Evolutionary conservation across 2,113 vertebrate genomes (phyloP).

Genomic region (Solea senegalensis): DNA sequence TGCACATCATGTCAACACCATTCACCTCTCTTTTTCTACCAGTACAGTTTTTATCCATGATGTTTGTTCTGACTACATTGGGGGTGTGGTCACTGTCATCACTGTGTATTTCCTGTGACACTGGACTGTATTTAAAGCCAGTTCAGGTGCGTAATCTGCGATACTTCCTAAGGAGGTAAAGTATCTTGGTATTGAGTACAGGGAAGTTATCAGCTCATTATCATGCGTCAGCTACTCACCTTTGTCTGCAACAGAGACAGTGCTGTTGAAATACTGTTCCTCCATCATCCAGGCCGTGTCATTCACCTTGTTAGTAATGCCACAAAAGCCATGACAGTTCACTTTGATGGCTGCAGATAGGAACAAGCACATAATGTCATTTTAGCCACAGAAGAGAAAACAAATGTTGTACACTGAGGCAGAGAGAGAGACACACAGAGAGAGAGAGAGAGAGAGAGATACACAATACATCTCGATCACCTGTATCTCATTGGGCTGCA

Average conservation of each 20-base stretch:
- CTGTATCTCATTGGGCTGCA: too few relatives aligned
- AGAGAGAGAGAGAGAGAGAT: too few relatives aligned
- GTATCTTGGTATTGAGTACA: neutral
- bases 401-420: too few relatives aligned
- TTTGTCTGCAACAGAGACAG: conserved; percentile 90
- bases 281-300: conserved; percentile 85
- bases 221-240: conserved; percentile 70
- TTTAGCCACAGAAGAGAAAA: neutral
- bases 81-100: neutral
- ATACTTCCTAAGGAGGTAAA: too few relatives aligned
- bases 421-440: too few relatives aligned
- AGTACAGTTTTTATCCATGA: neutral
- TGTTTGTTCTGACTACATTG: neutral
- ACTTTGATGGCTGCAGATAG: conserved; percentile 88
- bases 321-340: conserved; percentile 90
- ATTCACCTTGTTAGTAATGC: conserved; percentile 88
- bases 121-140: too few relatives aligned
- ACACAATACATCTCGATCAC: too few relatives aligned
- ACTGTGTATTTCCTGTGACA: neutral
- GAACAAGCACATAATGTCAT: neutral
- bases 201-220: neutral
- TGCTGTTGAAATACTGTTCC: conserved; percentile 94
- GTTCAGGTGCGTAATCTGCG: too few relatives aligned
- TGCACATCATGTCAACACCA: neutral
- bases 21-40: neutral